phyloP scores from a whole-genome alignment of 2,797 vertebrate genomes.

The Malurus leucopterus region DNA sequence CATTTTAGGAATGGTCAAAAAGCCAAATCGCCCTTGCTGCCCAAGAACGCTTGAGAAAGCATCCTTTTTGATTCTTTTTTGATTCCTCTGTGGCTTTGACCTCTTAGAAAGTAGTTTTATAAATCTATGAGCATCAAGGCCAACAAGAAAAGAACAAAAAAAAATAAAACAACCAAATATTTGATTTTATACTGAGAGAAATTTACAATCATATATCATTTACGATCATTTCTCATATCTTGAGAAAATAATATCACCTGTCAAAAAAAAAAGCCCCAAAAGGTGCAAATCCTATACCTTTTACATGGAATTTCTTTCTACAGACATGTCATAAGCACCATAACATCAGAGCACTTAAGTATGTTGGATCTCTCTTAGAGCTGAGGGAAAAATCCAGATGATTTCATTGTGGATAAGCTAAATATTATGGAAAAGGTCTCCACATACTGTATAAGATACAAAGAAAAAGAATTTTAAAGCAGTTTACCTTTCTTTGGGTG shows the following conservation, averaged over 20 bases:
- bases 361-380: not conserved
- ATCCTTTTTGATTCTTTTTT: not conserved
- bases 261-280: not conserved
- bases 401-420: not conserved
- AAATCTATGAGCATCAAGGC: not conserved
- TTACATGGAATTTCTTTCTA: not conserved
- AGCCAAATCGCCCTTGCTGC: not conserved
- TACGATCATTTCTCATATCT: too few species aligned
- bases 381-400: not conserved
- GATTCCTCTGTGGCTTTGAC: not conserved
- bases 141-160: not conserved
- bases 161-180: not conserved
- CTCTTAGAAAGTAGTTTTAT: not conserved
- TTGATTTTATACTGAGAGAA: not conserved
- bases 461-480: not conserved
- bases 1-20: not conserved
- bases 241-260: not conserved
- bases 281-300: not conserved
- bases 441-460: not conserved
- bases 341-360: not conserved
- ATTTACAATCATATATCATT: not conserved
- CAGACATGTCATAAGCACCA: not conserved
- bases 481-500: constrained; percentile 93
- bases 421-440: not conserved
- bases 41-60: not conserved